phyloP scores from a whole-genome alignment of 2,797 vertebrate genomes.

The Lepilemur ruficaudatus region DNA sequence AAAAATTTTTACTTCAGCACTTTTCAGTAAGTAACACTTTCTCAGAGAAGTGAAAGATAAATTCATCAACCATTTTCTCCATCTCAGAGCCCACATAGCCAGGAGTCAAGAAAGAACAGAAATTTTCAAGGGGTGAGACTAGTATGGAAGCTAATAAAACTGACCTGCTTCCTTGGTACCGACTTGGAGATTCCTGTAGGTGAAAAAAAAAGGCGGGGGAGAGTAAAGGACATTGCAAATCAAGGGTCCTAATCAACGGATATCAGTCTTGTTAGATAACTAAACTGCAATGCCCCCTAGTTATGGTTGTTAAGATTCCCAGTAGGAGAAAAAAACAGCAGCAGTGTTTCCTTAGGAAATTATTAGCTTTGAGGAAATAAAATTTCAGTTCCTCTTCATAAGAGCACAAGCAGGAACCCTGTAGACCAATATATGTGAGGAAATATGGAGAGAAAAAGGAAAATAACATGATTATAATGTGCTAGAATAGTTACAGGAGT shows the following conservation, averaged over 20 bases:
- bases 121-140: conserved; percentile 21
- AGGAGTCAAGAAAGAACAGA: conserved; percentile 22
- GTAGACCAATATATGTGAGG: background rate
- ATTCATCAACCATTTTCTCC: background rate
- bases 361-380: conserved; percentile 33
- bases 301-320: conserved; percentile 21
- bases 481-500: background rate
- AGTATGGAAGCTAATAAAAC: conserved; percentile 44
- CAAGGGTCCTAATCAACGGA: background rate
- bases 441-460: conserved; percentile 18
- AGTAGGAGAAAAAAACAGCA: conserved; percentile 33
- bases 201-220: conserved; percentile 18
- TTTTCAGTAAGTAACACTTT: conserved; percentile 36
- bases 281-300: background rate
- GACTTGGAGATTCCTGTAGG: conserved; percentile 75
- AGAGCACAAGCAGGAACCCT: background rate
- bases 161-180: conserved; percentile 78
- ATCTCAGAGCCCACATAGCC: background rate
- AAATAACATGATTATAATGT: background rate
- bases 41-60: conserved; percentile 38
- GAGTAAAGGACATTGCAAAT: conserved; percentile 11
- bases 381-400: conserved; percentile 43
- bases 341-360: conserved; percentile 33
- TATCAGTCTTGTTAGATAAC: background rate
- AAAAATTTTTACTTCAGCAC: background rate